These are phyloP conservation scores for Maconellicoccus hirsutus DNA, from an alignment of 1,140 invertebrate species.

Conservation along the genomic window DNA sequence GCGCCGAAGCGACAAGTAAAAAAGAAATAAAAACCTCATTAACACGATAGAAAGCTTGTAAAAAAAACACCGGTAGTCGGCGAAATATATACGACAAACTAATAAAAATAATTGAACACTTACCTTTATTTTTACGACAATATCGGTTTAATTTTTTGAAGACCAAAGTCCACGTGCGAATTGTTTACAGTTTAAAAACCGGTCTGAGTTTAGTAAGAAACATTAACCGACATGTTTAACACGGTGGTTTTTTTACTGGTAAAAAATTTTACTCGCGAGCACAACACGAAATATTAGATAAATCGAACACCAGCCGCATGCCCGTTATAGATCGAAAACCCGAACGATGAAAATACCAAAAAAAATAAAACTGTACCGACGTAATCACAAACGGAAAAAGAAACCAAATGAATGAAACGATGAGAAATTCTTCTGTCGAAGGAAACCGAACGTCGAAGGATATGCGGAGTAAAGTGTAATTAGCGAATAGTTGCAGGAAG, in stretches of 20 bases:
- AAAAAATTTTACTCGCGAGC: not conserved
- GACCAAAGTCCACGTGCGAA: constrained; percentile 2
- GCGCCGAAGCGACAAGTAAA: too few species aligned
- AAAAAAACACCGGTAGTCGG: too few species aligned
- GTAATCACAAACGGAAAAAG: not conserved
- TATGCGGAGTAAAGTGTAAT: constrained; percentile 3
- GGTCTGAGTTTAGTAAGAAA: not conserved
- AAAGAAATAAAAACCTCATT: too few species aligned
- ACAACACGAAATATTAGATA: not conserved
- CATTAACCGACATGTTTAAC: not conserved
- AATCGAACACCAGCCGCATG: not conserved
- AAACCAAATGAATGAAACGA: not conserved
- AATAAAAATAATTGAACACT: constrained; percentile 1
- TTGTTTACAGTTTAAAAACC: constrained; percentile 9
- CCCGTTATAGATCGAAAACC: constrained; percentile 3
- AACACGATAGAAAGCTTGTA: too few species aligned
- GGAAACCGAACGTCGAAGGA: constrained; percentile 1
- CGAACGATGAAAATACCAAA: not conserved
- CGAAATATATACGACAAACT: not conserved
- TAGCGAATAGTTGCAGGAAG: constrained; percentile 3
- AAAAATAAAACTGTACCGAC: not conserved
- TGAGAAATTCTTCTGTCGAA: not conserved
- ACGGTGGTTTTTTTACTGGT: not conserved
- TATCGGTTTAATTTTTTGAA: not conserved
- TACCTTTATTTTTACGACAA: constrained; percentile 9